Conservation (phyloP, 2,888 invertebrate genomes). For the Bugula neritina region DNA sequence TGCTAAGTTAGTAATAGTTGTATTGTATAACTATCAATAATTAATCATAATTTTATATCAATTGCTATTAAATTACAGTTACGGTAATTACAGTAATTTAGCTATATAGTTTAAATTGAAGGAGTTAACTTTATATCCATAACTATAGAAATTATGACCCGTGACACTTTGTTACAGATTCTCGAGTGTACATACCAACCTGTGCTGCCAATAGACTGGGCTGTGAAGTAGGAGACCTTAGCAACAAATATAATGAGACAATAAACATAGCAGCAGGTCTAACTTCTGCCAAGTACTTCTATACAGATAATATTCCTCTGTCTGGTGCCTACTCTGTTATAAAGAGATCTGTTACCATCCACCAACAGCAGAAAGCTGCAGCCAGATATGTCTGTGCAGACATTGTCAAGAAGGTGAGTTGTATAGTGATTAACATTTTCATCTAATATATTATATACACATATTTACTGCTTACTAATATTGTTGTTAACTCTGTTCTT, state of each 20-base stretch:
- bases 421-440: too few relatives aligned
- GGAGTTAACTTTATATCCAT: too few relatives aligned
- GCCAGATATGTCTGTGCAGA: constrained; percentile 68
- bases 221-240: constrained; percentile 79
- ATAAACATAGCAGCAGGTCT: constrained; percentile 24
- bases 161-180: neutral
- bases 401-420: constrained; percentile 15
- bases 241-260: constrained; percentile 38
- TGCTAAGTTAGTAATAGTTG: too few relatives aligned
- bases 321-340: constrained; percentile 69
- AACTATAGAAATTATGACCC: too few relatives aligned
- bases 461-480: too few relatives aligned
- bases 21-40: too few relatives aligned
- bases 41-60: too few relatives aligned
- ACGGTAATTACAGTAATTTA: too few relatives aligned
- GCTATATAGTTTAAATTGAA: too few relatives aligned
- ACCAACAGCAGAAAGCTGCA: constrained; percentile 78
- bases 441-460: too few relatives aligned
- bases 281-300: constrained; percentile 40
- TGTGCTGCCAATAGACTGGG: neutral
- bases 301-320: constrained; percentile 74
- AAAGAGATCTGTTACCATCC: constrained; percentile 77
- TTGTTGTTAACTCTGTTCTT: too few relatives aligned
- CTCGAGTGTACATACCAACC: neutral
- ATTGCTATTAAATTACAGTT: too few relatives aligned